A percentile compares a stretch with the other conserved stretches of the same genome.
These are phyloP conservation scores for Montipora efflorescens DNA, from an alignment of 64 coral and sea anemone species.

Conservation along the genomic window DNA sequence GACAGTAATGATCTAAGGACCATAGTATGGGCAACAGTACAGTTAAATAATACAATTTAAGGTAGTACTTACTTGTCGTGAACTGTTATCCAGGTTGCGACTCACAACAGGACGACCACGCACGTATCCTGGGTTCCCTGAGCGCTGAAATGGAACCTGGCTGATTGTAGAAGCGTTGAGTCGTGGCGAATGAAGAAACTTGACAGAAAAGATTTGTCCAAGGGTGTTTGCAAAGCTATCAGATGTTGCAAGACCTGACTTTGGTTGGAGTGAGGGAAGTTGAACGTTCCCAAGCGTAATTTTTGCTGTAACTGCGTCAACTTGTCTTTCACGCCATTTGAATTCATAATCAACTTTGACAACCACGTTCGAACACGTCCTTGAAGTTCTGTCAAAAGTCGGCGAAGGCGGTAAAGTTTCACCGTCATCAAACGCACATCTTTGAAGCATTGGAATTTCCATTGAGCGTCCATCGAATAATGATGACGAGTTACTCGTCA, in stretches of 20 bases:
- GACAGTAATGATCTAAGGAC: too few relatives aligned
- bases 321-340: slow-evolving; percentile 50
- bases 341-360: slow-evolving; percentile 68
- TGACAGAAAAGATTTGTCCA: slow-evolving; percentile 64
- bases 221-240: slow-evolving; percentile 23
- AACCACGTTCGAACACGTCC: slow-evolving; percentile 75
- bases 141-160: slow-evolving; percentile 10
- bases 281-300: slow-evolving; percentile 68
- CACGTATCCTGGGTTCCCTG: slow-evolving; percentile 87
- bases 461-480: background rate
- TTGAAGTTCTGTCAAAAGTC: slow-evolving; percentile 57
- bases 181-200: slow-evolving; percentile 48
- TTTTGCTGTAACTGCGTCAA: slow-evolving; percentile 56
- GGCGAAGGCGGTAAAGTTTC: slow-evolving; percentile 74
- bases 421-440: slow-evolving; percentile 79
- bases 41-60: background rate
- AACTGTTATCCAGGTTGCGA: background rate
- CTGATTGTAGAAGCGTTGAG: slow-evolving; percentile 22
- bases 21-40: too few relatives aligned
- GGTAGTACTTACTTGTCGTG: slow-evolving; percentile 36
- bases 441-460: background rate
- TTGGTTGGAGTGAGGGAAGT: background rate
- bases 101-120: slow-evolving; percentile 68
- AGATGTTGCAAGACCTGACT: slow-evolving; percentile 21
- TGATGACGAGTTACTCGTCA: slow-evolving; percentile 18